These are phyloP conservation scores for Drosophila subquinaria DNA, from an alignment of 2,888 invertebrate genomes.

Conservation along the genomic window DNA sequence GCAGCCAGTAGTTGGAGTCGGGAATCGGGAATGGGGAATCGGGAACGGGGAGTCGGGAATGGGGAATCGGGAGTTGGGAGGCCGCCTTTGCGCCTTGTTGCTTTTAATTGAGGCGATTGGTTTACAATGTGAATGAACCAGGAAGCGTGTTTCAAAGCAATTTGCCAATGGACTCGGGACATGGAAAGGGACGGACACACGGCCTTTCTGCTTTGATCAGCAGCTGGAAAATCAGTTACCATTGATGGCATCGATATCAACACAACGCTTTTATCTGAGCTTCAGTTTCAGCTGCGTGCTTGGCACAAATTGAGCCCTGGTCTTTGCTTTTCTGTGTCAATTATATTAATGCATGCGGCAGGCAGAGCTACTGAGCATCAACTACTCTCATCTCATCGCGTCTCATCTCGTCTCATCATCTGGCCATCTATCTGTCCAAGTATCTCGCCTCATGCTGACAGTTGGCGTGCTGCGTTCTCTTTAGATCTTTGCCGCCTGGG, in stretches of 20 bases:
- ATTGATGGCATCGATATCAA: conserved; percentile 62
- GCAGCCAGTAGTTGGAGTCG: conserved; percentile 20
- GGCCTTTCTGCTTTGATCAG: conserved; percentile 64
- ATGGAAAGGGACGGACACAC: conserved; percentile 21
- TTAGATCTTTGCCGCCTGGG: conserved; percentile 53
- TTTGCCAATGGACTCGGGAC: conserved; percentile 53
- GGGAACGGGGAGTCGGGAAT: conserved; percentile 1
- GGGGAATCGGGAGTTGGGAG: conserved; percentile 33
- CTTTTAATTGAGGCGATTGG: conserved; percentile 74
- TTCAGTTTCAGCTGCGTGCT: conserved; percentile 51
- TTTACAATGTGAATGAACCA: conserved; percentile 72
- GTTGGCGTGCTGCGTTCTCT: conserved; percentile 51
- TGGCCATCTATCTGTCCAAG: conserved; percentile 10
- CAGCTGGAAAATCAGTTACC: conserved; percentile 77
- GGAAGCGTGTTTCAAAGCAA: conserved; percentile 67
- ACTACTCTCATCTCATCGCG: conserved; percentile 33
- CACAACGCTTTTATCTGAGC: conserved; percentile 17
- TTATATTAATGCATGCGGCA: conserved; percentile 77
- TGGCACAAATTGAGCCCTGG: conserved; percentile 65
- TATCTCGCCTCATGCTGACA: conserved; percentile 51
- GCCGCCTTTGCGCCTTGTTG: conserved; percentile 61
- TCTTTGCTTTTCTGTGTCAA: conserved; percentile 77
- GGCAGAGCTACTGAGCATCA: conserved; percentile 49
- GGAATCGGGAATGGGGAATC: conserved; percentile 9
- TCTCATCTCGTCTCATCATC: conserved; percentile 17